phyloP scores from a whole-genome alignment of 2,888 invertebrate species.

The Merodon equestris region DNA sequence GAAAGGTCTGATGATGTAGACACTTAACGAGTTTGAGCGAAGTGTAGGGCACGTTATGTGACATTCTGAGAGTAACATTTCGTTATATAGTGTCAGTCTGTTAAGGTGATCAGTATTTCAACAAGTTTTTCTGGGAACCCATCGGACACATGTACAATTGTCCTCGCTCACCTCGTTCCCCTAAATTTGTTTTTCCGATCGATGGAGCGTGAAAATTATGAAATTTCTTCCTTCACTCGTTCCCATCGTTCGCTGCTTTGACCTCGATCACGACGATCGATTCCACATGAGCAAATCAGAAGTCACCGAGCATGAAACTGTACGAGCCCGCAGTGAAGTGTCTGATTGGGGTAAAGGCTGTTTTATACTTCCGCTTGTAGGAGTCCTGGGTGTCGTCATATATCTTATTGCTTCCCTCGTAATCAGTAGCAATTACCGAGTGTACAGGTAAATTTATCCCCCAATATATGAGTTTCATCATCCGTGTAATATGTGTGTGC shows the following conservation, averaged over 20 bases:
- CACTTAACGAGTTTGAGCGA: too few species aligned
- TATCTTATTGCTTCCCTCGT: constrained; percentile 38
- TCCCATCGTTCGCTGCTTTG: constrained; percentile 29
- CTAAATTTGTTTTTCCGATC: neutral
- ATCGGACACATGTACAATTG: too few species aligned
- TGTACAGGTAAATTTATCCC: constrained; percentile 27
- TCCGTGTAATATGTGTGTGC: constrained; percentile 45
- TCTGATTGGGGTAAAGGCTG: neutral
- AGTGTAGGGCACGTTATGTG: too few species aligned
- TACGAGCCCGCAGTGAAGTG: neutral
- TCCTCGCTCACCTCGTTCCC: too few species aligned
- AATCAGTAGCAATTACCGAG: constrained; percentile 36
- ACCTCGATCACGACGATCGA: constrained; percentile 42
- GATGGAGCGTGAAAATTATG: constrained; percentile 5
- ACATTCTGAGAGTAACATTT: too few species aligned
- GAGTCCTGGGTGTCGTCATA: constrained; percentile 28
- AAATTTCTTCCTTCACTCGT: constrained; percentile 5
- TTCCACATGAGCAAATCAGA: constrained; percentile 52
- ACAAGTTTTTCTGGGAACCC: too few species aligned
- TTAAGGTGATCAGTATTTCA: too few species aligned
- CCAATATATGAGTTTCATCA: constrained; percentile 37
- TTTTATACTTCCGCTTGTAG: constrained; percentile 32
- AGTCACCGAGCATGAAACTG: constrained; percentile 64
- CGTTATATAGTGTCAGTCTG: too few species aligned
- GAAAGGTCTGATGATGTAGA: constrained; percentile 19